Evolutionary conservation across 2,113 vertebrate species (phyloP), one percentile per base, ranked within the genome.

Genomic region (Octodon degus): DNA sequence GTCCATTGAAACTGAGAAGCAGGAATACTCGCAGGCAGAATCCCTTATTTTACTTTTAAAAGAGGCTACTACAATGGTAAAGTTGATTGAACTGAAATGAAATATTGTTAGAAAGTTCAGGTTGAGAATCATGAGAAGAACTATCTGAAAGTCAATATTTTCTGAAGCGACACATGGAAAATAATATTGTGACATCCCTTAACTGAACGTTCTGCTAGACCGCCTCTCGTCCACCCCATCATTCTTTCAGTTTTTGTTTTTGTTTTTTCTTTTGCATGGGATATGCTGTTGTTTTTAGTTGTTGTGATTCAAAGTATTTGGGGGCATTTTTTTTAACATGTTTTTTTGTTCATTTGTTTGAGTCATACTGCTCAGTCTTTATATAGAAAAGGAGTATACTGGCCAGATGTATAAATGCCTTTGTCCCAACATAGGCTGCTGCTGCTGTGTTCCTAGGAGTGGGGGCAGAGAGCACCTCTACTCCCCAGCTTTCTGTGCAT

Each of bases 151-250:
- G 76, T 93, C 97, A 93, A 96, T 17, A 14, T 97, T 97, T 95
- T 97, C 96, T 98, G 97, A 97, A 97, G 97, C 84, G 89, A 96
- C 96, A 96, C 72, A 72, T 93, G 98, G 98, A 98, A 98, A 98
- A 98, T 99, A 99, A 99, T 98, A 98, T 98, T 99, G 98, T 99
- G 98, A 99, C 98, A 98, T 98, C 98, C 98, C 81, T 97, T 97
- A 90, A 16, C 92, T 93, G 88, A 97, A 95, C 96, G 91, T 98
- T 92, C 97, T 89, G 96, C 96, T 93, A 97, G 95, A 98, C 93
- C 89, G 89, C 96, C 97, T 98, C 96, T 96, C 92, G 91, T 58
- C 97, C 98, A 97, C 98, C 97, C 97, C 93, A 92, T 98, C 97
- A 96, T 97, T 98, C 97, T 97, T 97, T 95, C 81, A 68, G 17